Evolutionary conservation across 2,888 invertebrate species (phyloP), one percentile per base, ranked within the genome.

Genomic region (Cyclophora albipunctata): DNA sequence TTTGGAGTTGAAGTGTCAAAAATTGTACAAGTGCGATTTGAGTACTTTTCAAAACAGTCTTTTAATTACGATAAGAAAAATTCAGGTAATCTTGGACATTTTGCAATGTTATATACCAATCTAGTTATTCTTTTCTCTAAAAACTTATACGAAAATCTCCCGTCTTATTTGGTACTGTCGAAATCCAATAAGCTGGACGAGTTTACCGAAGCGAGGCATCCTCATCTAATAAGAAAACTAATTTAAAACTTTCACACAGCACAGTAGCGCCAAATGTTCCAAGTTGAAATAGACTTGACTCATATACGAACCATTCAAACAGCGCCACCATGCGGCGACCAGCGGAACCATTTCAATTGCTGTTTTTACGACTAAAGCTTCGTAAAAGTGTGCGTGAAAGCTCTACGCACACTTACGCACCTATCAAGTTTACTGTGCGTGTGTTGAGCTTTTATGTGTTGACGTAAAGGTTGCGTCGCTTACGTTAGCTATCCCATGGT

Each of bases 291-390:
- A 59, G 61, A 45, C 49, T 61, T 57, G 61, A 62, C 65, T 55
- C 54, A 71, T 73, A 79, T 66, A 71, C 67, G 71, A 84, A 82
- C 81, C 82, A 66, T 73, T 48, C 54, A 50, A 58, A 63, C 73
- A 87, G 69, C 87, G 88, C 87, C 86, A 86, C 81, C 88, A 74
- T 56, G 84, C 82, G 89, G 79, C 64, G 84, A 75, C 82, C 78
- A 78, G 88, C 80, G 73, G 86, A 89, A 89, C 74, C 81, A 84
- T 84, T 84, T 82, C 78, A 79, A 85, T 84, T 63, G 75, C 73
- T 66, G 62, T 78, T 84, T 20, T 84, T 79, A 85, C 75, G 79
- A 76, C 69, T 60, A 57, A 48, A 40, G 49, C 52, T 45, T 58
- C 56, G 52, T 60, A 55, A 57, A 63, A 60, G 85, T 84, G 81